Percentiles rank a stretch among this genome's conserved stretches.
phyloP scores from a whole-genome alignment of 2,888 invertebrate genomes.

The Lasioglossum zephyrum region DNA sequence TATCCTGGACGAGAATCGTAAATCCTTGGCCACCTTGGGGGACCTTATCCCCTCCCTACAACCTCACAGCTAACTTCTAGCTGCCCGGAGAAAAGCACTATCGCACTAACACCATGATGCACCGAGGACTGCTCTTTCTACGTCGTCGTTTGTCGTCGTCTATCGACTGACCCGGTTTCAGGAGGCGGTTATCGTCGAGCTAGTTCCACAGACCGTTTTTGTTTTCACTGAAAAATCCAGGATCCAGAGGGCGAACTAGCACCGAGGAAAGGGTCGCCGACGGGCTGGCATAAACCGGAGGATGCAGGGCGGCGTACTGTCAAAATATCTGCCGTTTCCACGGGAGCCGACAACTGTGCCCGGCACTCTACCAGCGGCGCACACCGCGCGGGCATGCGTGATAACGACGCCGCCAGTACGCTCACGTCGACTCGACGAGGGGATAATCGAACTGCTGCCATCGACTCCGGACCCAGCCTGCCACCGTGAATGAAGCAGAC shows the following conservation, averaged over 20 bases:
- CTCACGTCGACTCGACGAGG: slow-evolving; percentile 39
- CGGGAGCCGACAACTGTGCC: slow-evolving; percentile 44
- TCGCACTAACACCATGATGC: slow-evolving; percentile 53
- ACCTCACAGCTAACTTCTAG: neutral
- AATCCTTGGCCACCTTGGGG: slow-evolving; percentile 9
- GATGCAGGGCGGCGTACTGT: slow-evolving; percentile 77
- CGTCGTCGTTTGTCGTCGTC: slow-evolving; percentile 7
- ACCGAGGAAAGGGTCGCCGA: slow-evolving; percentile 8
- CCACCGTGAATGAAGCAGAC: slow-evolving; percentile 47
- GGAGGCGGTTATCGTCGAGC: slow-evolving; percentile 34
- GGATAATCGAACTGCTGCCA: slow-evolving; percentile 1
- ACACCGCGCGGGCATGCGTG: slow-evolving; percentile 76
- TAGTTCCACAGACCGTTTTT: neutral
- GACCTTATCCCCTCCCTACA: neutral
- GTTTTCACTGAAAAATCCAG: neutral
- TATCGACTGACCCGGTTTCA: slow-evolving; percentile 77
- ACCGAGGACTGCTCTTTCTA: slow-evolving; percentile 10
- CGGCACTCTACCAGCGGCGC: slow-evolving; percentile 48
- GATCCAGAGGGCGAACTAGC: neutral
- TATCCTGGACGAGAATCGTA: neutral
- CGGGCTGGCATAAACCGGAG: slow-evolving; percentile 54
- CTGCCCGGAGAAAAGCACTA: slow-evolving; percentile 22
- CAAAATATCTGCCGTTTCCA: slow-evolving; percentile 73
- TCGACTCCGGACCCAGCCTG: slow-evolving; percentile 1
- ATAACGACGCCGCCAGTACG: slow-evolving; percentile 56